Percentiles rank a stretch among this genome's conserved stretches.
Evolutionary conservation across 2,113 vertebrate species (phyloP).

Genomic region (Amphilophus citrinellus): DNA sequence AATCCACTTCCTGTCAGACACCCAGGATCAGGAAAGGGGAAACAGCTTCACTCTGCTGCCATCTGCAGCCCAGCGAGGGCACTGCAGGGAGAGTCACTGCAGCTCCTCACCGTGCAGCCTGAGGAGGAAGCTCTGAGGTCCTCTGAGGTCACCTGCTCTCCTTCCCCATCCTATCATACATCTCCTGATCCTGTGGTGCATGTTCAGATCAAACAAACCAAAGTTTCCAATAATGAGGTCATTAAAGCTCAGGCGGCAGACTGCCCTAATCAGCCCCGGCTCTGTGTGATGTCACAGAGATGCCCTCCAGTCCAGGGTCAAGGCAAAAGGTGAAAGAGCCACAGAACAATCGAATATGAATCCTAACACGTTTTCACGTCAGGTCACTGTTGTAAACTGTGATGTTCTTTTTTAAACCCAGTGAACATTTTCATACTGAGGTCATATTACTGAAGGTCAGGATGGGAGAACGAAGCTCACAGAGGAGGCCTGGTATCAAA

Average conservation of each 20-base stretch:
- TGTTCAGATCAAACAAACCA: background rate
- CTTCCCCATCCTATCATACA: background rate
- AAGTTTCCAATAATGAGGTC: background rate
- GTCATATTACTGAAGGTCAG: too few species aligned
- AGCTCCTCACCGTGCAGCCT: too few species aligned
- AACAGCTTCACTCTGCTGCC: background rate
- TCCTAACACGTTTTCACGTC: too few species aligned
- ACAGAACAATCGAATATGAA: too few species aligned
- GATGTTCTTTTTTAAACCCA: too few species aligned
- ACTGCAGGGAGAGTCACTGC: background rate
- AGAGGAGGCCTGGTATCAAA: too few species aligned
- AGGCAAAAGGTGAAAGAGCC: too few species aligned
- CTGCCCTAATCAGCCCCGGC: background rate
- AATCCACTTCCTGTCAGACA: too few species aligned
- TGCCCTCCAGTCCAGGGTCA: background rate
- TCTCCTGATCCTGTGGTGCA: background rate
- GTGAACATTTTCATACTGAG: too few species aligned
- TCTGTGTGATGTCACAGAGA: background rate
- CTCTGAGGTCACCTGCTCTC: background rate
- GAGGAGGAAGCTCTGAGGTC: background rate
- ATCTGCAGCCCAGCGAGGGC: background rate
- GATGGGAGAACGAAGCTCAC: too few species aligned
- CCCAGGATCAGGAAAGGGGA: background rate
- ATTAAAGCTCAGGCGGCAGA: background rate
- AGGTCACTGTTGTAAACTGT: too few species aligned